Base-by-base conservation (phyloP, 2,888 invertebrate species). In the Pollenia amentaria region DNA sequence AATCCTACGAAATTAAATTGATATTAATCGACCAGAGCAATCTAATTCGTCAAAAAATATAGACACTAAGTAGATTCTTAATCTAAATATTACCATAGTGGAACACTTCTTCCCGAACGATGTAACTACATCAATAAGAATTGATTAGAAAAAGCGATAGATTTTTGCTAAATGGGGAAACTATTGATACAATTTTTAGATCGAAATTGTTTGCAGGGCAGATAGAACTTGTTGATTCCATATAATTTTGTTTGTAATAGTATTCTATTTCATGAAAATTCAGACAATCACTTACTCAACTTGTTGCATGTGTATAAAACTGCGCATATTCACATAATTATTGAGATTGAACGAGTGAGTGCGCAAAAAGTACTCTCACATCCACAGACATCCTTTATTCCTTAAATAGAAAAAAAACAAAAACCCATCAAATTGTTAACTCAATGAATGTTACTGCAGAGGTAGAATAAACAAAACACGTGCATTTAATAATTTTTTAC, bases 291-390 rank as follows among this genome's bases (percentile, higher is more conserved):
- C 73, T 29, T 6, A 29, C 29, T 73, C 80, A 73, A 81, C 80
- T 65, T 81, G 80, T 81, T 81, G 80, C 65, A 57, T 81, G 38
- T 10, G 6, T 9, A 21, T 38, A 11, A 38, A 55, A 73, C 12
- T 81, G 80, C 80, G 80, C 80, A 81, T n/a, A 65, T 40, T 80
- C 80, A 55, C 8, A n/a, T 8, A 65, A 14, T 4, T 40, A 48
- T 38, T 1, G 72, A 57, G 18, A 55, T 48, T 81, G 64, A 81
- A 6, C 6, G 29, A 29, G 64, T 73, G 11, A 40, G 12, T 55
- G 18, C 55, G 16, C 7, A n/a, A 46, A 21, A 29, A 29, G 4
- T 29, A 62, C 16, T 8, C 55, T 18, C 10, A 38, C 1, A 48
- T n/a, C 40, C 9, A 55, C n/a, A 11, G 4, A 18, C 14, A 80